These are phyloP conservation scores for Silurus lanzhouensis DNA, from an alignment of 2,797 vertebrate genomes.

Conservation along the genomic window DNA sequence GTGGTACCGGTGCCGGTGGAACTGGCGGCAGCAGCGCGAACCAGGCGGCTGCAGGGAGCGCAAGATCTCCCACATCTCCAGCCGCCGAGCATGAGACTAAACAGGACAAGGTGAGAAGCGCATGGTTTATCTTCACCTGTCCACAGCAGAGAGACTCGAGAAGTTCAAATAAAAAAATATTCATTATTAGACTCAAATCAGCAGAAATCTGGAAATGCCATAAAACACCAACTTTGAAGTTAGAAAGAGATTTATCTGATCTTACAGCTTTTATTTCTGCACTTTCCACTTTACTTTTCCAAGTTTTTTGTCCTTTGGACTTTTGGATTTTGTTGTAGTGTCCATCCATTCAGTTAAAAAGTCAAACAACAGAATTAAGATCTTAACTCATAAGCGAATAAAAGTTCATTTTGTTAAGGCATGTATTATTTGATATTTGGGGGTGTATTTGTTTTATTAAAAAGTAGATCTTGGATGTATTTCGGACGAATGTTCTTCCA, in stretches of 20 bases:
- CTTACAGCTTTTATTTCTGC: not conserved
- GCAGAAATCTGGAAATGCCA: not conserved
- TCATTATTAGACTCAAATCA: not conserved
- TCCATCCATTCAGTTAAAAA: not conserved
- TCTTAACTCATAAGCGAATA: not conserved
- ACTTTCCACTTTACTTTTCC: not conserved
- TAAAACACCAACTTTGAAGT: not conserved
- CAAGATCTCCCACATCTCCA: conserved; percentile 77
- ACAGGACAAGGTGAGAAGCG: conserved; percentile 79
- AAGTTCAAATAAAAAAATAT: not conserved
- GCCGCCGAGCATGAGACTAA: conserved; percentile 75
- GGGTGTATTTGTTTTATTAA: no score
- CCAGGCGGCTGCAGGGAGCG: conserved; percentile 49
- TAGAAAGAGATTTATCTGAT: not conserved
- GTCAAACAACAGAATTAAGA: not conserved
- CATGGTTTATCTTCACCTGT: not conserved
- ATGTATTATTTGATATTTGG: not conserved
- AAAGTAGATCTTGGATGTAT: no score
- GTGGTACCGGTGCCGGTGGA: no score
- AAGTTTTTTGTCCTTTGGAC: no score
- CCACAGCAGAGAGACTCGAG: not conserved
- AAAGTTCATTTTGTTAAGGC: not conserved
- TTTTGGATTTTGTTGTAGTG: no score
- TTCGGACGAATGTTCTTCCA: no score
- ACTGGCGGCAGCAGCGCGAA: not conserved